Percentiles rank a stretch among this genome's conserved stretches.
Evolutionary conservation across 2,888 invertebrate genomes (phyloP).

Genomic region (Calliopum simillimum): DNA sequence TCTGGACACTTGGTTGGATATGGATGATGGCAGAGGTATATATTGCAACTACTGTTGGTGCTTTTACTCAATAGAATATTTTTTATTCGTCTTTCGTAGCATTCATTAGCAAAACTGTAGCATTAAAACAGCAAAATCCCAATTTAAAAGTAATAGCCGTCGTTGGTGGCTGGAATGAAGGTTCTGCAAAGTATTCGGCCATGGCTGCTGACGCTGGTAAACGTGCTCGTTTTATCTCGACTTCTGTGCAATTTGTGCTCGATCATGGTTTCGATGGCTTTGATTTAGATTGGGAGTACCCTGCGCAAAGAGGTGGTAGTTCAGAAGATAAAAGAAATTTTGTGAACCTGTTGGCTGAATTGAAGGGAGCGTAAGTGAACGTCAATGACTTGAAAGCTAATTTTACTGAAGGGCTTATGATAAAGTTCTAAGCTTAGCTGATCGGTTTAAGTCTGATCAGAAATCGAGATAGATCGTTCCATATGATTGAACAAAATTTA

Average conservation of each 20-base stretch:
- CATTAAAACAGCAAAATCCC: slow-evolving; percentile 50
- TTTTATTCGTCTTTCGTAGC: slow-evolving; percentile 34
- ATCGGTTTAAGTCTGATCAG: slow-evolving; percentile 30
- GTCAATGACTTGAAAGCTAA: slow-evolving; percentile 59
- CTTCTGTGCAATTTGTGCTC: slow-evolving; percentile 81
- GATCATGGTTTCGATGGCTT: slow-evolving; percentile 88
- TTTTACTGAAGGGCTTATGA: slow-evolving; percentile 79
- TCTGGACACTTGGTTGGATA: slow-evolving; percentile 46
- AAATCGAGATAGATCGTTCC: neutral
- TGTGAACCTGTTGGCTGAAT: slow-evolving; percentile 49
- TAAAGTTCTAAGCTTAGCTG: slow-evolving; percentile 50
- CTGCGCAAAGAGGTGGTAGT: slow-evolving; percentile 93
- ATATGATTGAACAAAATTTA: too few species aligned
- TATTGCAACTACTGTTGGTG: neutral
- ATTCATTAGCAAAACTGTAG: slow-evolving; percentile 51
- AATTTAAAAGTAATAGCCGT: slow-evolving; percentile 80
- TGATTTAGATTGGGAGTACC: slow-evolving; percentile 95
- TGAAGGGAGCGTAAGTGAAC: slow-evolving; percentile 51
- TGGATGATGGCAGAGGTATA: slow-evolving; percentile 50
- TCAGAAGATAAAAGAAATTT: slow-evolving; percentile 46
- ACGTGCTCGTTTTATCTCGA: slow-evolving; percentile 78
- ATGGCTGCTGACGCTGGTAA: slow-evolving; percentile 80
- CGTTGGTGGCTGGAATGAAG: slow-evolving; percentile 95
- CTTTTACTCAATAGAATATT: neutral
- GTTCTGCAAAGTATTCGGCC: slow-evolving; percentile 86